phyloP scores from a whole-genome alignment of 2,888 invertebrate genomes.

The Cerastoderma edule region DNA sequence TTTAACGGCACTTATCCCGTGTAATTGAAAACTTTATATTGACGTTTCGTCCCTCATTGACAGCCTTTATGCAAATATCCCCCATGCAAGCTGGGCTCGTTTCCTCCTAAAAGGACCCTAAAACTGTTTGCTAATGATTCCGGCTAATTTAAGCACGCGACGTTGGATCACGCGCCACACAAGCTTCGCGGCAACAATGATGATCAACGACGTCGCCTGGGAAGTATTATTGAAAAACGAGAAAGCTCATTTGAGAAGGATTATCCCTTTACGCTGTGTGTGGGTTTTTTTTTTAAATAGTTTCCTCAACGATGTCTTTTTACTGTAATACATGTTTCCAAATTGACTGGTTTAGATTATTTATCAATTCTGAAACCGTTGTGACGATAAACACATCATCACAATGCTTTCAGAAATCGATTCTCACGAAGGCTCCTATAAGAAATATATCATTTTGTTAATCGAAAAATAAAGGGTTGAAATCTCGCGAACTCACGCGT shows the following conservation, averaged over 20 bases:
- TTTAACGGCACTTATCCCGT: slow-evolving; percentile 53
- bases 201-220: slow-evolving; percentile 46
- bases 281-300: too few species aligned
- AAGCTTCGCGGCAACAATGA: slow-evolving; percentile 43
- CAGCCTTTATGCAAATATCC: slow-evolving; percentile 68
- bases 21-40: slow-evolving; percentile 65
- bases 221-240: slow-evolving; percentile 23
- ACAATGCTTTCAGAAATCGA: too few species aligned
- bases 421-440: too few species aligned
- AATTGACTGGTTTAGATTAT: too few species aligned
- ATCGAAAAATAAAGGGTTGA: too few species aligned
- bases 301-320: too few species aligned
- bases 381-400: too few species aligned
- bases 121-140: slow-evolving; percentile 68
- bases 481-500: too few species aligned
- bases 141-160: slow-evolving; percentile 64
- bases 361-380: too few species aligned
- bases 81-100: slow-evolving; percentile 65
- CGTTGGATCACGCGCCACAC: slow-evolving; percentile 50
- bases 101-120: slow-evolving; percentile 62
- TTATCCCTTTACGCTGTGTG: too few species aligned
- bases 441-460: too few species aligned
- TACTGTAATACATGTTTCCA: too few species aligned
- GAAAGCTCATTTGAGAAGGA: slow-evolving; percentile 7
- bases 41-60: slow-evolving; percentile 64